A percentile compares a stretch with the other conserved stretches of the same genome.
phyloP scores from a whole-genome alignment of 2,797 vertebrate genomes.

The Threskiornis aethiopicus region DNA sequence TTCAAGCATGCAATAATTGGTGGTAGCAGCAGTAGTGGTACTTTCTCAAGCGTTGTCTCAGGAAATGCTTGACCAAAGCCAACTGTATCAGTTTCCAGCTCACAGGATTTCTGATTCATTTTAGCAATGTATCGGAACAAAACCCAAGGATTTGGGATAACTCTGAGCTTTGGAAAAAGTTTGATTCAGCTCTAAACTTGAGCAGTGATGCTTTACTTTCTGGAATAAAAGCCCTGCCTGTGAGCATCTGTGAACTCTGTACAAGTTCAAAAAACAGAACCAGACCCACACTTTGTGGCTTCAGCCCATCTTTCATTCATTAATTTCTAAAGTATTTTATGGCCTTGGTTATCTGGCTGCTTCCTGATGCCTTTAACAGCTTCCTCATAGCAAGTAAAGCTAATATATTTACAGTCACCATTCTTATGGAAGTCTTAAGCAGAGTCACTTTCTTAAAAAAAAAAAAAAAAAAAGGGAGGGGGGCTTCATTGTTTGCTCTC shows the following conservation, averaged over 20 bases:
- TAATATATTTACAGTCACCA: conserved; percentile 34
- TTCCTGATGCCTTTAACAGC: conserved; percentile 71
- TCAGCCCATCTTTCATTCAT: conserved; percentile 67
- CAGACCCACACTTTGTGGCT: conserved; percentile 48
- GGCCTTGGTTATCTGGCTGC: conserved; percentile 60
- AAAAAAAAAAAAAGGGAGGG: not conserved
- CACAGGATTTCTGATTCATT: not conserved
- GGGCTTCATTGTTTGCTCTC: not conserved
- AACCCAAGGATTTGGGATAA: not conserved
- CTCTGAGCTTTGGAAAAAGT: not conserved
- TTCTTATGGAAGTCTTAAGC: not conserved
- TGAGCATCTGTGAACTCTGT: conserved; percentile 50
- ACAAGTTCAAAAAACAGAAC: conserved; percentile 48
- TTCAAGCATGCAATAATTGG: not conserved
- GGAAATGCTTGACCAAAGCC: conserved; percentile 24
- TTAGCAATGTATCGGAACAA: not conserved
- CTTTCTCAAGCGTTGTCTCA: not conserved
- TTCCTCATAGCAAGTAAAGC: conserved; percentile 57
- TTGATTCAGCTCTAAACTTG: not conserved
- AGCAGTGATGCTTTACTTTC: not conserved
- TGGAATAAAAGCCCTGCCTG: not conserved
- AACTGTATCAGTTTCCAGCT: not conserved
- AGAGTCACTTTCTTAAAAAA: not conserved
- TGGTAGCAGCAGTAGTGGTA: not conserved
- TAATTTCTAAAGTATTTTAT: conserved; percentile 66